Percentiles rank a stretch among this genome's conserved stretches.
These are phyloP conservation scores for Tachystola acroxantha DNA, from an alignment of 2,888 invertebrate species.

Conservation along the genomic window DNA sequence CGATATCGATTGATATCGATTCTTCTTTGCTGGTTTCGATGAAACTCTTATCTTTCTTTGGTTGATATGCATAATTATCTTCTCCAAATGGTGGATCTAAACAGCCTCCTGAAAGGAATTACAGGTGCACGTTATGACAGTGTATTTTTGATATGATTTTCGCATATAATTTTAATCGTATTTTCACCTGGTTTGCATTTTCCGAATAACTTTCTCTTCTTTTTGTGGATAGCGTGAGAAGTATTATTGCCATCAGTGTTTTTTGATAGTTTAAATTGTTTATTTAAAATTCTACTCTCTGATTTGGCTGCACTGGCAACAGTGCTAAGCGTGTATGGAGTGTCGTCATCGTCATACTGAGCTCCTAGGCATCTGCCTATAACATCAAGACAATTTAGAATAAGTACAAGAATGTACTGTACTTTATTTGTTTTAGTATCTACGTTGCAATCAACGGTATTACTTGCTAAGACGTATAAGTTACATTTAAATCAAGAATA, in stretches of 20 bases:
- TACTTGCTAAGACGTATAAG: too few relatives aligned
- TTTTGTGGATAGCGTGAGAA: constrained; percentile 13
- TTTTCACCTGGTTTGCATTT: constrained; percentile 61
- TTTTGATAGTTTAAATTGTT: constrained; percentile 28
- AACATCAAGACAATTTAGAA: constrained; percentile 11
- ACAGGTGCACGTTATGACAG: too few relatives aligned
- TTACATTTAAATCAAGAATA: too few relatives aligned
- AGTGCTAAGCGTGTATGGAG: constrained; percentile 32
- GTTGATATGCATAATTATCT: constrained; percentile 50
- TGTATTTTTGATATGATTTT: too few relatives aligned
- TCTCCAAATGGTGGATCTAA: constrained; percentile 62
- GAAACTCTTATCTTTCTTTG: too few relatives aligned
- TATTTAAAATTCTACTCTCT: constrained; percentile 21
- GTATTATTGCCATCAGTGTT: constrained; percentile 16
- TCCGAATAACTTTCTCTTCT: constrained; percentile 43
- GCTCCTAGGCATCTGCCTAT: constrained; percentile 45
- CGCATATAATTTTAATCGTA: too few relatives aligned
- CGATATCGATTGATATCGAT: too few relatives aligned
- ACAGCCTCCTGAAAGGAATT: constrained; percentile 51
- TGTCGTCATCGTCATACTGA: constrained; percentile 38
- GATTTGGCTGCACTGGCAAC: constrained; percentile 18
- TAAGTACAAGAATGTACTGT: too few relatives aligned
- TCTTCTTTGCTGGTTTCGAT: too few relatives aligned
- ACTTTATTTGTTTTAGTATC: too few relatives aligned
- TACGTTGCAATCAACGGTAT: too few relatives aligned